phyloP scores from a whole-genome alignment of 2,888 invertebrate genomes.

The Nephrocerus scutellatus region DNA sequence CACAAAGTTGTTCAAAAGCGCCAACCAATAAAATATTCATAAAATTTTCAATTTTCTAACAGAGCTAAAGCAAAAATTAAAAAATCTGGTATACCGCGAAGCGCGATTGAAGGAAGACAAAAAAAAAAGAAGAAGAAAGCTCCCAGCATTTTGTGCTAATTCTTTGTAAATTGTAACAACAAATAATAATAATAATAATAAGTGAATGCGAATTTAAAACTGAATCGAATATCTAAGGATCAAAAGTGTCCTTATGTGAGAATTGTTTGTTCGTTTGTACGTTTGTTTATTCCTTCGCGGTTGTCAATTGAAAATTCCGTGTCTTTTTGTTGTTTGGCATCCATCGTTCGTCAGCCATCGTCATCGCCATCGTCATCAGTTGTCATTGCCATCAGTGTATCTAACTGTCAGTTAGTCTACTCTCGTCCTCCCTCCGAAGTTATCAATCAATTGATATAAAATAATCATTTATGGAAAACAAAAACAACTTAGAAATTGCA shows the following conservation, averaged over 20 bases:
- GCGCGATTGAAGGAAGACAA: no score
- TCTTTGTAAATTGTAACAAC: constrained; percentile 15
- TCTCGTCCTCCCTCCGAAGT: no score
- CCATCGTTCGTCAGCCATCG: constrained; percentile 3
- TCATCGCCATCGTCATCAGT: constrained; percentile 7
- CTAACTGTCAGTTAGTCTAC: no score
- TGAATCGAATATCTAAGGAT: no score
- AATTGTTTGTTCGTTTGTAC: no score
- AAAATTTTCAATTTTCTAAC: constrained; percentile 17
- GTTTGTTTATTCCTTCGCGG: no score
- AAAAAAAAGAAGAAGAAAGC: constrained; percentile 9
- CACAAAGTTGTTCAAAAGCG: no score
- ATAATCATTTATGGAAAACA: constrained; percentile 45
- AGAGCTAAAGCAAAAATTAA: constrained; percentile 4
- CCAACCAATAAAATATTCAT: no score
- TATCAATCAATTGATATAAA: no score
- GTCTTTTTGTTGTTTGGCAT: constrained; percentile 22
- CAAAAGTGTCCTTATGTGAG: no score
- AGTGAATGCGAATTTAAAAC: constrained; percentile 10
- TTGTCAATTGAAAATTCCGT: no score
- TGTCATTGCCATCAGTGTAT: constrained; percentile 9
- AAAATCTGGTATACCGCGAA: no score
- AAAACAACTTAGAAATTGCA: constrained; percentile 47
- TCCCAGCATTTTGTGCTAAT: constrained; percentile 13
- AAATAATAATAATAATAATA: constrained; percentile 8